Base-by-base conservation (phyloP, 2,888 invertebrate species). In the Mechanitis mazaeus region DNA sequence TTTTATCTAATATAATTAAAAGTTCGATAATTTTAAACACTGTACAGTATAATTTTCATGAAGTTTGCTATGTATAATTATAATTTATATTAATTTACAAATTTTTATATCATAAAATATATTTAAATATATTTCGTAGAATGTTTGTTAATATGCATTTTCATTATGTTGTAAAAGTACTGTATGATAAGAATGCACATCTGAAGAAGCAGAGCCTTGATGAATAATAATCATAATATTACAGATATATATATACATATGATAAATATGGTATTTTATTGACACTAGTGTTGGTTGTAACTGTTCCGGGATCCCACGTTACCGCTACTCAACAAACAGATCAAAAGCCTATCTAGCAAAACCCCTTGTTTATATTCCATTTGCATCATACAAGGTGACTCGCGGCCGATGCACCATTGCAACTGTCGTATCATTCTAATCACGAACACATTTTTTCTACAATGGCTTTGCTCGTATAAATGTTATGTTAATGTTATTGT, bases 391-490 rank as follows among this genome's bases (percentile, higher is more conserved):
- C 89, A 89, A 89, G 89, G 89, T 89, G 84, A 89, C 72, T 69
- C 28, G 76, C 75, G 88, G 81, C 67, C 87, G 81, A 78, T 85
- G 89, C 87, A 85, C 88, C 67, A 84, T 87, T 82, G 85, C 85
- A 42, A 42, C 6, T 42, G 85, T 81, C 71, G 75, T 75, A 70
- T 70, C 70, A 87, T 84, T 80, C 85, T 63, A 67, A 75, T 72
- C 86, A 84, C 86, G 86, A 33, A 20, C 59, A 60, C 56, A 72
- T 73, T 72, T 72, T 71, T 56, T 59, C 63, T 69, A 76, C 84
- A 84, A 83, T 84, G 78, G 72, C 72, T 66, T 69, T 73, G 63
- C 67, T 72, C 71, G 71, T 73, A 71, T 79, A 78, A 77, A 79
- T 79, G 78, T 72, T 84, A 84, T 84, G 83, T 71, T 81, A 82